Evolutionary conservation across 35 echinoderm and acorn worm genomes (phyloP), one percentile per base, ranked within the genome.

Genomic region (Strongylocentrotus purpuratus): DNA sequence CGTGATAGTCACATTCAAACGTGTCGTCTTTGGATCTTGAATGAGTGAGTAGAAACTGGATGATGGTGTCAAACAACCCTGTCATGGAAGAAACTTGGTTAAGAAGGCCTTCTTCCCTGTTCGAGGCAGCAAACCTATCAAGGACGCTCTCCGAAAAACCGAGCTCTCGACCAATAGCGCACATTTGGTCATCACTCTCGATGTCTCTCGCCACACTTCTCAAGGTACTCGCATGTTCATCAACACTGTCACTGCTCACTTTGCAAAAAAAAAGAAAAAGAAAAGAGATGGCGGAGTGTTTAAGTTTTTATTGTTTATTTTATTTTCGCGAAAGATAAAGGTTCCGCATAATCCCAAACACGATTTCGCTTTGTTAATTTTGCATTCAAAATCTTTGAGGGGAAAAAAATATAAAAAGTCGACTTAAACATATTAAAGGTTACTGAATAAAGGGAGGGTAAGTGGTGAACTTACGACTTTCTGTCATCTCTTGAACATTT

Each of bases 61-160:
- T 93, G 91, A 93, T 58, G 45, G 91, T 32, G 17, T 58, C 46
- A 31, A 93, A 93, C 45, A 93, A 58, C 11, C 91, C 91, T 93
- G 91, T 93, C 45, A 47, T 12, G 11, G 47, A 46, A 17, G 45
- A 93, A 25, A 93, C 48, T 4, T 93, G n/a, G 3, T 5, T 46
- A 48, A 93, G 45, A 58, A 93, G 48, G 13, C 48, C 45, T 93
- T 93, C 91, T 58, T 93, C 91, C 91, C 91, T 89, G 45, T 46
- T 89, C 31, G 87, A 89, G 3, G 32, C 32, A 33, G n/a, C 5
- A 89, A 89, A 89, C 87, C 45, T 89, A 17, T 89, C 13, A 4
- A 89, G 11, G 3, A 8, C 31, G 41, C 32, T 14, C 20, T 33
- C 15, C 33, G 32, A 6, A 25, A 89, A 89, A 13, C 87, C 87